Conservation (phyloP, 2,797 vertebrate genomes). For the Neosalanx taihuensis region DNA sequence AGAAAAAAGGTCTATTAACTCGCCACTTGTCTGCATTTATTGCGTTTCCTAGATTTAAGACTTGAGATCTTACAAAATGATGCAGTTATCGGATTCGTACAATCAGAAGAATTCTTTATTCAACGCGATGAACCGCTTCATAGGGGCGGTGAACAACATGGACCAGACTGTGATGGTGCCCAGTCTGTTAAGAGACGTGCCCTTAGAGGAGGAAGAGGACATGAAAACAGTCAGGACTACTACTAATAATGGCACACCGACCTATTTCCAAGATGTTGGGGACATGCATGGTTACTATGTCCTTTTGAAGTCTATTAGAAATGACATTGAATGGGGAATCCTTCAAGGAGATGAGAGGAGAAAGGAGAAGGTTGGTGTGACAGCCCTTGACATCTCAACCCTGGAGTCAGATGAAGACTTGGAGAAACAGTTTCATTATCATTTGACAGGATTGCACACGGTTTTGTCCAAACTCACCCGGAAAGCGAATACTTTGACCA, state of each 20-base stretch:
- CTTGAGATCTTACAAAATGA: constrained; percentile 61
- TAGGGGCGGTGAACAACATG: constrained; percentile 97
- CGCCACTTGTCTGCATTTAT: neutral
- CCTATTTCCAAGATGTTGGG: constrained; percentile 71
- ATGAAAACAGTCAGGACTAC: constrained; percentile 62
- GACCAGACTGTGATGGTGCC: constrained; percentile 98
- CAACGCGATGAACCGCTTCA: constrained; percentile 93
- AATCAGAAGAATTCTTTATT: constrained; percentile 90
- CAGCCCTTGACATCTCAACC: constrained; percentile 59
- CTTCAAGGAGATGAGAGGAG: constrained; percentile 70
- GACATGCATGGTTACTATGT: constrained; percentile 97
- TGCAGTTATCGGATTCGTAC: constrained; percentile 86
- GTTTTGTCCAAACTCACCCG: constrained; percentile 88
- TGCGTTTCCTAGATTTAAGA: no score
- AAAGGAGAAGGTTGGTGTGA: constrained; percentile 67
- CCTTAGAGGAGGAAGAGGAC: constrained; percentile 81
- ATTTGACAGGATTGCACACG: constrained; percentile 84
- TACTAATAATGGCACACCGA: constrained; percentile 54
- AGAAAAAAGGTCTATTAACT: neutral
- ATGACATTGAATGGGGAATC: constrained; percentile 93
- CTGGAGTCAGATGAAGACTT: constrained; percentile 78
- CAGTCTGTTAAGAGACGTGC: constrained; percentile 91
- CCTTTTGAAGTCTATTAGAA: constrained; percentile 93
- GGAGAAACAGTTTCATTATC: constrained; percentile 87
- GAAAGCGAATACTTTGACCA: constrained; percentile 88